Evolutionary conservation across 2,888 invertebrate genomes (phyloP), one percentile per base, ranked within the genome.

Genomic region (Apomyelois bistriatella): DNA sequence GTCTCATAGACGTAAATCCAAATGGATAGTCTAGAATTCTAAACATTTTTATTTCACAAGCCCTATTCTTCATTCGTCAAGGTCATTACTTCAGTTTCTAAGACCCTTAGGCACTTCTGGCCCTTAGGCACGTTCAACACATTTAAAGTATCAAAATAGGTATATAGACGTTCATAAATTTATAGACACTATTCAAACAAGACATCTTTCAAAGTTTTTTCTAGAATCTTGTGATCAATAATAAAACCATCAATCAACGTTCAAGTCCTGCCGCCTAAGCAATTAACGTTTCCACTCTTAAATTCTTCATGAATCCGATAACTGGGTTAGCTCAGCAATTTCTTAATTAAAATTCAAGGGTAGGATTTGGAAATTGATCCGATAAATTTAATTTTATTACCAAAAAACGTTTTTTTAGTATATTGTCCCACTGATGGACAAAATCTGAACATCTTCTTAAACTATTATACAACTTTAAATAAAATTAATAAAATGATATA

Each of bases 181-280:
- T 36, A n/a, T n/a, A 36, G n/a, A 36, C n/a, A 10, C 13, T n/a
- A 13, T 38, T 15, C 9, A 30, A 17, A 28, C 28, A 22, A 48
- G 48, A 48, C 37, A 36, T 38, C 17, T 32, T 36, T 16, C 0
- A 16, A 17, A 37, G 16, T 38, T 22, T 22, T 48, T 22, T 37
- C 10, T 28, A 28, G 12, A 17, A 37, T 3, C 8, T 48, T 49
- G 9, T 13, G 38, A 49, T 49, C 48, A 40, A 49, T 40, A 49
- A 49, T 12, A 40, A 40, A 49, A 13, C 30, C 48, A 49, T 49
- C 38, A 49, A 49, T 49, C 48, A 49, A 40, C 38, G 38, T 32
- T 7, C 13, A 48, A 38, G 13, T 36, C n/a, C n/a, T n/a, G n/a
- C 13, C 38, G 51, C 17, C 32, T 32, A 16, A 10, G 42, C 36